Base-by-base conservation (phyloP, 2,113 vertebrate species). In the Empidonax traillii region DNA sequence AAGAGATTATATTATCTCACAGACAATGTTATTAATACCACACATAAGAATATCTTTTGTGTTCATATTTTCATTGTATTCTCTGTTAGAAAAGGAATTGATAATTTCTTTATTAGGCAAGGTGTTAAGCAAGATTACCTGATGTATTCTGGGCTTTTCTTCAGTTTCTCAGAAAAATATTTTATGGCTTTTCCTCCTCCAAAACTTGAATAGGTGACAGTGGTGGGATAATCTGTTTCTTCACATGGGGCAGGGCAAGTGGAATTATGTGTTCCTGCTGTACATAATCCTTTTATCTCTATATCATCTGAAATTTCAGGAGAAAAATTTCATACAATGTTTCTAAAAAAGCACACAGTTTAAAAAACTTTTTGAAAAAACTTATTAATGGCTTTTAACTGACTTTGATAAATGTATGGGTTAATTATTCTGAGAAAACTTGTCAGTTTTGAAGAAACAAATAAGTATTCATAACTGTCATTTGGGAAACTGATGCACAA, bases 241-340 rank as follows among this genome's bases (percentile, higher is more conserved):
- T 98, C 98, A 93, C 98, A 98, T 30, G 98, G 87, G 16, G 94
- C 73, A 41, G 98, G 98, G 33, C 98, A 98, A 87, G 97, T 98
- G 12, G 98, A 98, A 90, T 98, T 98, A 67, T 98, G 95, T 12
- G 91, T 98, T 87, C 98, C 98, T 95, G 91, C 81, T 15, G 98
- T 97, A 71, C 98, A 98, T 27, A 98, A 67, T 61, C 75, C 97
- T 67, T 93, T 90, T 52, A 93, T 13, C 62, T 98, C 97, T 67
- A 98, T 98, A 44, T 95, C 22, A 87, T 97, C 98, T 98, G 95
- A 89, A 97, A 97, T 31, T 81, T 74, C 47, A 87, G 56, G 31
- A 91, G 33, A 93, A 74, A 82, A 31, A 8, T 14, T 72, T 69
- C 75, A 14, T 6, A 30, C 14, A 56, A 23, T 20, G 6, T 20